A percentile compares a stretch with the other conserved stretches of the same genome.
These are phyloP conservation scores for Urocyon cinereoargenteus DNA, from an alignment of 2,797 vertebrate species.

Conservation along the genomic window DNA sequence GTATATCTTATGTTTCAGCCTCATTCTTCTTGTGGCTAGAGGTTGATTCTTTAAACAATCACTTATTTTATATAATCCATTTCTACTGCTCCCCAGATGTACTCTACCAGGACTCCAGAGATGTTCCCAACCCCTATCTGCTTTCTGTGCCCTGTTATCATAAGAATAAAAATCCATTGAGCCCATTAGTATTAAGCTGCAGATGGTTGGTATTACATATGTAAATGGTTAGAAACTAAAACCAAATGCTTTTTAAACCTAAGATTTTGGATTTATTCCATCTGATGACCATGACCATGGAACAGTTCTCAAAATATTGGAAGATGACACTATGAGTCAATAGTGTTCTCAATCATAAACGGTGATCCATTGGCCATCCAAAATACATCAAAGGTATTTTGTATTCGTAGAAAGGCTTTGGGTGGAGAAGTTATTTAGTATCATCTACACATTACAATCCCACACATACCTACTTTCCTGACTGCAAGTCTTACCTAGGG, in stretches of 20 bases:
- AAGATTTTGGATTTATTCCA: not conserved
- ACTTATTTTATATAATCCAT: no score
- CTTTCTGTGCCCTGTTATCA: not conserved
- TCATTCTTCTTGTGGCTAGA: not conserved
- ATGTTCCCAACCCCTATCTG: not conserved
- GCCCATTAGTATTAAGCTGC: not conserved
- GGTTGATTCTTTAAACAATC: not conserved
- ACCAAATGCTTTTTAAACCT: not conserved
- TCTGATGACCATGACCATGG: not conserved
- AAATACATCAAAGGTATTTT: not conserved
- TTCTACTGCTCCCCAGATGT: not conserved
- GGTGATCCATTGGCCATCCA: not conserved
- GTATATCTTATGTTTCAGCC: no score
- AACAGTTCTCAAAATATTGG: not conserved
- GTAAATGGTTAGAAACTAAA: not conserved
- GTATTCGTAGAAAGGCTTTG: not conserved
- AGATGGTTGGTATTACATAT: not conserved
- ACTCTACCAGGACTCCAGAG: not conserved
- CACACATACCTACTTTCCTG: not conserved
- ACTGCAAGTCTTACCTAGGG: rapidly evolving
- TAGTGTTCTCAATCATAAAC: not conserved
- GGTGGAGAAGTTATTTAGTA: not conserved
- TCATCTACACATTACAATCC: not conserved
- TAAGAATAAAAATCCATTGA: not conserved
- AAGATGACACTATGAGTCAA: not conserved